Evolutionary conservation across 2,113 vertebrate species (phyloP), one percentile per base, ranked within the genome.

Genomic region (Ursus arctos): DNA sequence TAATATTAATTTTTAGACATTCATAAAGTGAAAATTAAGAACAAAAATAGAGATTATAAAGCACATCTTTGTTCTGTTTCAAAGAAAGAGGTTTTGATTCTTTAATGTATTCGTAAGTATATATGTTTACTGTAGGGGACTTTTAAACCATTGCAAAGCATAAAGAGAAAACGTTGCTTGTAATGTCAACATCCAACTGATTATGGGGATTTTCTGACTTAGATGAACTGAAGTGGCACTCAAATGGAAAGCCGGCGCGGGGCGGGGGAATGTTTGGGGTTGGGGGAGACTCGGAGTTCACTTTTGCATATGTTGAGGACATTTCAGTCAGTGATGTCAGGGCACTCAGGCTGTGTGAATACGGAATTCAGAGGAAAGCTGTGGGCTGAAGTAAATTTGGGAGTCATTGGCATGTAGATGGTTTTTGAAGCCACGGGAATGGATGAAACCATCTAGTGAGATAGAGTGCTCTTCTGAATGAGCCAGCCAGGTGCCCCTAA

Each of bases 1-100:
- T 95, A 14, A 67, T 87, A 49, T 33, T 94, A 24, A 79, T 67
- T 97, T 97, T 91, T 65, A 96, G 96, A 79, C 33, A 85, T 36
- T 93, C 16, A 69, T 40, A 87, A 86, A 85, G 77, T 0, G 40
- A 51, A 96, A 94, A 53, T 49, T 93, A 72, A 67, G 43, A 57
- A 55, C 24, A 88, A 28, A 22, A 14, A 24, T 61, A 36, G 61
- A 81, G 13, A 40, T 19, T 28, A 0, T 76, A 83, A 91, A 86
- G 63, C 10, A 47, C 2, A 83, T 28, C 55, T 95, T 92, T 86
- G 69, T 91, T 95, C 55, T 36, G 65, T 82, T 55, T 53, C 71
- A 61, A 87, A 63, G 59, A 82, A 85, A 36, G 6, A 74, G 18
- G 7, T 40, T 94, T 92, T 74, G n/a, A 19, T 91, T 81, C 63